Evolutionary conservation across 2,888 invertebrate genomes (phyloP).

Genomic region (Dugesia japonica): DNA sequence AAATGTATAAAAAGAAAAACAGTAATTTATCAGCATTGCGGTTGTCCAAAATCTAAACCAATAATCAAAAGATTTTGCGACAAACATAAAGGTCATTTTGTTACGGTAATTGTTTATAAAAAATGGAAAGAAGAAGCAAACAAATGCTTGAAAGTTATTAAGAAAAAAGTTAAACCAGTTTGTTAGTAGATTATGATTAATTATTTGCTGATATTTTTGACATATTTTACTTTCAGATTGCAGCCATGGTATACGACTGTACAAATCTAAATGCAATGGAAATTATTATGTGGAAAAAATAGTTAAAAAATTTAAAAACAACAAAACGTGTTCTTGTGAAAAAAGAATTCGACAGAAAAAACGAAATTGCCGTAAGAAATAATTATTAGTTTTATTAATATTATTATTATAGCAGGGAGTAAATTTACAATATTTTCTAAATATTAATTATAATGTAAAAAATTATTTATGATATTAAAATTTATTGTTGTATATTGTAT

Average conservation of each 20-base stretch:
- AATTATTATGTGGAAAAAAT: constrained; percentile 29
- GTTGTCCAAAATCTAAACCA: neutral
- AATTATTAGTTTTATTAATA: too few relatives aligned
- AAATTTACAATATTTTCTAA: too few relatives aligned
- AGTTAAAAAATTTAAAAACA: constrained; percentile 2
- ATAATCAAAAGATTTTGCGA: constrained; percentile 11
- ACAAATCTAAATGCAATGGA: constrained; percentile 30
- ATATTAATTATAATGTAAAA: too few relatives aligned
- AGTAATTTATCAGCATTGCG: neutral
- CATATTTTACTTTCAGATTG: constrained; percentile 26
- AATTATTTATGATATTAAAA: too few relatives aligned
- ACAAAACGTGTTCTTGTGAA: constrained; percentile 22
- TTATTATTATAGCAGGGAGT: too few relatives aligned
- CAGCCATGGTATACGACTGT: neutral
- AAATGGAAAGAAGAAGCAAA: constrained; percentile 28
- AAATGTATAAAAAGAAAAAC: neutral
- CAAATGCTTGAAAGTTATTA: constrained; percentile 24
- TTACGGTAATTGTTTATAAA: neutral
- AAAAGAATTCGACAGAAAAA: neutral
- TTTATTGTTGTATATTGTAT: too few relatives aligned
- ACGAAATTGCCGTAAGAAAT: constrained; percentile 28
- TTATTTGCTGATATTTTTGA: neutral
- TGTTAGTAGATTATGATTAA: constrained; percentile 17
- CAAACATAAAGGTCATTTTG: constrained; percentile 16
- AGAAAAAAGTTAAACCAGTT: constrained; percentile 20